Evolutionary conservation across 2,888 invertebrate species (phyloP).

Genomic region (Heliconius sara): DNA sequence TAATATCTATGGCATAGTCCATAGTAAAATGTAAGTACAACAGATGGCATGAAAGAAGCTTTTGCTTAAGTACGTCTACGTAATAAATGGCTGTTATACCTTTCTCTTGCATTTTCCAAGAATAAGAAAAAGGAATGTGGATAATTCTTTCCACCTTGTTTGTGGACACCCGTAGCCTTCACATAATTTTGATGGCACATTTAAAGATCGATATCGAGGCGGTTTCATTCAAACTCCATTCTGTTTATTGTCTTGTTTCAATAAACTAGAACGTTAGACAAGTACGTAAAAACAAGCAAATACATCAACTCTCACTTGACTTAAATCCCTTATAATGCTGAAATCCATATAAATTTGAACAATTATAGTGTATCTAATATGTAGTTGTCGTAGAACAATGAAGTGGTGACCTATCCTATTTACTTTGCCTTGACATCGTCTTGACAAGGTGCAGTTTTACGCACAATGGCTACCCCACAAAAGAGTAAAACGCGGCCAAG

Average conservation of each 20-base stretch:
- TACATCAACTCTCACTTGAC: background rate
- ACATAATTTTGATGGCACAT: background rate
- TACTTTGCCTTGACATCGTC: constrained; percentile 50
- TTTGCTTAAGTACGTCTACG: no score
- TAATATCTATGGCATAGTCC: background rate
- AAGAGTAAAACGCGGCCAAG: constrained; percentile 26
- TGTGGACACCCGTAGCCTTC: no score
- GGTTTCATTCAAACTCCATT: background rate
- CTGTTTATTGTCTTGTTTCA: background rate
- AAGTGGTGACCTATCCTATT: constrained; percentile 45
- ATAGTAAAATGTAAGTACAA: background rate
- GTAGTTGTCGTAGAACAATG: constrained; percentile 42
- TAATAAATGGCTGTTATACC: no score
- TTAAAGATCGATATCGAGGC: no score
- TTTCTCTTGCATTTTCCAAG: no score
- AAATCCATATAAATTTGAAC: constrained; percentile 10
- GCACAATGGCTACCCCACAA: constrained; percentile 30
- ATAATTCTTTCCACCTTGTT: no score
- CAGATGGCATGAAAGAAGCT: no score
- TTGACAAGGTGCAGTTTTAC: constrained; percentile 34
- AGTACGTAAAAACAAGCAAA: no score
- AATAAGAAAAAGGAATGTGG: no score
- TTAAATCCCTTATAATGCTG: background rate
- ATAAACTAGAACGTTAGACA: background rate
- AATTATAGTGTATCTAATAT: constrained; percentile 24